A percentile compares a stretch with the other conserved stretches of the same genome.
These are phyloP conservation scores for Strix occidentalis DNA, from an alignment of 2,797 vertebrate species.

Conservation along the genomic window DNA sequence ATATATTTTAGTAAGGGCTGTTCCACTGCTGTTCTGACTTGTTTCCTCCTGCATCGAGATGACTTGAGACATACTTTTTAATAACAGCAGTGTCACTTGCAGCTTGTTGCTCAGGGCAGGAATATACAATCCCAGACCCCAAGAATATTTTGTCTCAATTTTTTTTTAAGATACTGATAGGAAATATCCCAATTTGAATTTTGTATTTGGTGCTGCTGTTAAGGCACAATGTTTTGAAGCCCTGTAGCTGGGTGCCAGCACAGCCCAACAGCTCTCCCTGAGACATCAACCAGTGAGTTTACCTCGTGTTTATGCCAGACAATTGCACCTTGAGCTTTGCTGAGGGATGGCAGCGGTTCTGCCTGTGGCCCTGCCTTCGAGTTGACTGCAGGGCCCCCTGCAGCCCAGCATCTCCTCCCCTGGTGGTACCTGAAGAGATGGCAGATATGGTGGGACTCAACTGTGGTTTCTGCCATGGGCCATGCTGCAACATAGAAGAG, in stretches of 20 bases:
- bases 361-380: background rate
- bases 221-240: background rate
- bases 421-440: background rate
- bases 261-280: background rate
- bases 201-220: background rate
- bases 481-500: rapidly evolving
- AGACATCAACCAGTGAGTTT: background rate
- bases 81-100: background rate
- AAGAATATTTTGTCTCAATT: background rate
- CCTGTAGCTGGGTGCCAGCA: background rate
- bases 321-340: background rate
- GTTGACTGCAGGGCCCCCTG: background rate
- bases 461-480: background rate
- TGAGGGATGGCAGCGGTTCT: background rate
- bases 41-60: background rate
- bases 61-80: background rate
- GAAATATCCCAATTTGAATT: background rate
- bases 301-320: rapidly evolving
- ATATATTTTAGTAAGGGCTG: background rate
- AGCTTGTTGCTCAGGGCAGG: background rate
- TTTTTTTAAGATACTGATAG: background rate
- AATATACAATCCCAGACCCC: background rate
- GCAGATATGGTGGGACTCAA: background rate
- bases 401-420: background rate
- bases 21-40: background rate